A percentile compares a stretch with the other conserved stretches of the same genome.
These are phyloP conservation scores for Chaetodon auriga DNA, from an alignment of 2,113 vertebrate species.

Conservation along the genomic window DNA sequence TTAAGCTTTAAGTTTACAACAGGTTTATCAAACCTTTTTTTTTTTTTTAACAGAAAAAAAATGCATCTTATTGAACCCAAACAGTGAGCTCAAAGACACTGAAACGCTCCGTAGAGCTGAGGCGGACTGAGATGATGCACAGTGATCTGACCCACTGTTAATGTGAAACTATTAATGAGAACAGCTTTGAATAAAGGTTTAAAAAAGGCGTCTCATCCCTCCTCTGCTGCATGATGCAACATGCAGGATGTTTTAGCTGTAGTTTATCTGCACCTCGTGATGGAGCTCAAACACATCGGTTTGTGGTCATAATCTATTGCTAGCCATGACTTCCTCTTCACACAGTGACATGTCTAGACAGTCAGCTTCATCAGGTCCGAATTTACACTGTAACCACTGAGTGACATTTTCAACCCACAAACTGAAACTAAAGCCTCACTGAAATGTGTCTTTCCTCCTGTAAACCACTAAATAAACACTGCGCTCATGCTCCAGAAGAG, in stretches of 20 bases:
- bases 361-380: background rate
- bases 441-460: background rate
- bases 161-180: background rate
- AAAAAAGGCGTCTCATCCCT: too few species aligned
- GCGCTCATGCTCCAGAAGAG: background rate
- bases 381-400: background rate
- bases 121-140: background rate
- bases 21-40: too few species aligned
- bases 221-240: background rate
- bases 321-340: slow-evolving; percentile 61
- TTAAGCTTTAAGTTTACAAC: too few species aligned
- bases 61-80: too few species aligned
- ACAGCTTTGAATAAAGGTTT: background rate
- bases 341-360: slow-evolving; percentile 20
- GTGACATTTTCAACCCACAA: background rate
- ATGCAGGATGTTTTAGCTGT: background rate
- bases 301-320: slow-evolving; percentile 59
- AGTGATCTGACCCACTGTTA: background rate
- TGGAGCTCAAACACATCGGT: background rate
- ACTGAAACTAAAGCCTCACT: background rate
- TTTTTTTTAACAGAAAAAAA: too few species aligned
- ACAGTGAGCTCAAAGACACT: too few species aligned
- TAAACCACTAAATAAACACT: background rate
- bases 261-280: slow-evolving; percentile 21
- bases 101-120: background rate